These are phyloP conservation scores for Calliphora vomitoria DNA, from an alignment of 2,888 invertebrate genomes.

Conservation along the genomic window DNA sequence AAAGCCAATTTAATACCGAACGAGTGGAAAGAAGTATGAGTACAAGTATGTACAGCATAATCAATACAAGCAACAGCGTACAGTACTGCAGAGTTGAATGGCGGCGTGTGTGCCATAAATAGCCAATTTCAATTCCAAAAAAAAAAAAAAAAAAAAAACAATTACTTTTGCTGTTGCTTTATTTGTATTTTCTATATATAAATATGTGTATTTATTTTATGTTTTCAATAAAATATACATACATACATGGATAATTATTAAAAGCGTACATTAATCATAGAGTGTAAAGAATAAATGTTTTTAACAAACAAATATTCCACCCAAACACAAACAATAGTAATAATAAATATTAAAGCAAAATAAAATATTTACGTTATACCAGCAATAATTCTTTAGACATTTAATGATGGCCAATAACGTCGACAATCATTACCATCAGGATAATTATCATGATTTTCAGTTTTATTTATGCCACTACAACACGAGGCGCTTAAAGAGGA, in stretches of 20 bases:
- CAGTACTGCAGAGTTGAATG: neutral
- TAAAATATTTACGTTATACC: neutral
- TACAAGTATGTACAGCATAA: neutral
- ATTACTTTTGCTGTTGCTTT: neutral
- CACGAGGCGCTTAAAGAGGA: neutral
- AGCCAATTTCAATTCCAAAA: neutral
- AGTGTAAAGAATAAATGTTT: neutral
- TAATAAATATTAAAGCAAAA: neutral
- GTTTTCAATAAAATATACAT: conserved; percentile 32
- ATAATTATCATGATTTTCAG: conserved; percentile 4
- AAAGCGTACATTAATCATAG: conserved; percentile 38
- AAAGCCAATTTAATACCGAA: conserved; percentile 4
- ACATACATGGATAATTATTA: conserved; percentile 7
- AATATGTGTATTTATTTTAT: conserved; percentile 3
- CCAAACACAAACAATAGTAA: neutral
- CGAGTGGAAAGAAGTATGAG: neutral
- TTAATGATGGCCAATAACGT: neutral
- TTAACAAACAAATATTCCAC: neutral
- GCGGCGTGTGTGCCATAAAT: neutral
- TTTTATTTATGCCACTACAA: neutral
- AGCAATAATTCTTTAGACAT: conserved; percentile 17
- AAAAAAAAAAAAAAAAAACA: no score
- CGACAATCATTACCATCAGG: neutral
- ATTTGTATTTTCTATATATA: neutral
- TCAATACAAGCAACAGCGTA: neutral